phyloP scores from a whole-genome alignment of 2,888 invertebrate species.

The Acholoe squamosa region DNA sequence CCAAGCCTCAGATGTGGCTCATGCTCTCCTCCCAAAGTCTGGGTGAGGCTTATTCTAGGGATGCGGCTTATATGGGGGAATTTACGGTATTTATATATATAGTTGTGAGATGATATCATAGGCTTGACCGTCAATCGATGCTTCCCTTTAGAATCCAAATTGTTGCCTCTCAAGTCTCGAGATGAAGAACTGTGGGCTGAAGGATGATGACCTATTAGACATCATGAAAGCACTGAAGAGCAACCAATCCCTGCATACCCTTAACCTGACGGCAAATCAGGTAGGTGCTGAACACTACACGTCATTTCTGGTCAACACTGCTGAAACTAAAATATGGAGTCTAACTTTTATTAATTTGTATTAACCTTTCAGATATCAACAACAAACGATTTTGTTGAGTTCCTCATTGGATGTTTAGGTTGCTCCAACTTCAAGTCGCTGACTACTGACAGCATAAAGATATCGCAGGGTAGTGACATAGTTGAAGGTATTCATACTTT shows the following conservation, averaged over 20 bases:
- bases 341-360: background rate
- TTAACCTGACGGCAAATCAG: slow-evolving; percentile 75
- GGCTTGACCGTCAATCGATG: too few species aligned
- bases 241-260: slow-evolving; percentile 73
- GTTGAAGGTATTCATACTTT: too few species aligned
- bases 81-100: too few species aligned
- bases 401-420: background rate
- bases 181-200: slow-evolving; percentile 73
- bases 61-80: too few species aligned
- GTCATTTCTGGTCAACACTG: too few species aligned
- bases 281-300: slow-evolving; percentile 65
- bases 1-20: too few species aligned
- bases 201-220: slow-evolving; percentile 69
- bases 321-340: too few species aligned
- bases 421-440: background rate
- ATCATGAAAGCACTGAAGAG: slow-evolving; percentile 70
- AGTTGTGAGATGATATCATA: too few species aligned
- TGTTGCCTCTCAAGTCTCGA: slow-evolving; percentile 71
- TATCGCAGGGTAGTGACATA: background rate
- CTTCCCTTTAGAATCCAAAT: background rate
- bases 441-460: background rate
- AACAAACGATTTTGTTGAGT: background rate
- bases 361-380: background rate
- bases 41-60: too few species aligned
- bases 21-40: too few species aligned